Conservation (phyloP, 2,113 vertebrate genomes). For the Emydocephalus ijimae region DNA sequence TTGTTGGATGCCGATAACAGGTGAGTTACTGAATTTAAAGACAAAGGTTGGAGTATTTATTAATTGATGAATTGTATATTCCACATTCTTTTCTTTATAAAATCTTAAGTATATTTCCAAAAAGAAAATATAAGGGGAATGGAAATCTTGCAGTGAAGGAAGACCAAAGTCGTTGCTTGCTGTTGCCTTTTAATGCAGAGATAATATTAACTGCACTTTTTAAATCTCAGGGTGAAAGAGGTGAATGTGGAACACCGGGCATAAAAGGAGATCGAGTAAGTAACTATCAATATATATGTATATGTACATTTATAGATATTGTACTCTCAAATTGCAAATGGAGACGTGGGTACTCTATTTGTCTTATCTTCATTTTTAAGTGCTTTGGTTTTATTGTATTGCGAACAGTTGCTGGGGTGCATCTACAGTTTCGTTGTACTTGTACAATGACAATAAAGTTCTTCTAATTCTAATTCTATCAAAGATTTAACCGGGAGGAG, state of each 20-base stretch:
- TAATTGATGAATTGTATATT: neutral
- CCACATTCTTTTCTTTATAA: neutral
- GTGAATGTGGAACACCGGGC: constrained; percentile 87
- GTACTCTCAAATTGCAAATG: no score
- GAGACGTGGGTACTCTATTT: no score
- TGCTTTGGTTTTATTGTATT: no score
- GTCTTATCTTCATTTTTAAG: no score
- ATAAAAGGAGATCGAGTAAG: constrained; percentile 88
- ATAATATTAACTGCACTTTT: neutral
- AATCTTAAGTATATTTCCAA: neutral
- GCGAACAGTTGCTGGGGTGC: no score
- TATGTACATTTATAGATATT: no score
- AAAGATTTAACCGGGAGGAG: neutral
- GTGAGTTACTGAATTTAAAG: neutral
- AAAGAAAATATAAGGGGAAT: neutral
- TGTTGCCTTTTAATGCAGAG: neutral
- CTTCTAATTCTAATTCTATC: no score
- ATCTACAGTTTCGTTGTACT: no score
- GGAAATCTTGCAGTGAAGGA: neutral
- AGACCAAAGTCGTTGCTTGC: neutral
- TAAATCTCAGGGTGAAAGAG: constrained; percentile 80
- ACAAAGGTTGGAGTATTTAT: neutral
- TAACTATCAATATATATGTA: neutral
- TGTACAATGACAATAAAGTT: no score
- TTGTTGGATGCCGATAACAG: neutral